Evolutionary conservation across 2,888 invertebrate genomes (phyloP).

Genomic region (Hesperia comma): DNA sequence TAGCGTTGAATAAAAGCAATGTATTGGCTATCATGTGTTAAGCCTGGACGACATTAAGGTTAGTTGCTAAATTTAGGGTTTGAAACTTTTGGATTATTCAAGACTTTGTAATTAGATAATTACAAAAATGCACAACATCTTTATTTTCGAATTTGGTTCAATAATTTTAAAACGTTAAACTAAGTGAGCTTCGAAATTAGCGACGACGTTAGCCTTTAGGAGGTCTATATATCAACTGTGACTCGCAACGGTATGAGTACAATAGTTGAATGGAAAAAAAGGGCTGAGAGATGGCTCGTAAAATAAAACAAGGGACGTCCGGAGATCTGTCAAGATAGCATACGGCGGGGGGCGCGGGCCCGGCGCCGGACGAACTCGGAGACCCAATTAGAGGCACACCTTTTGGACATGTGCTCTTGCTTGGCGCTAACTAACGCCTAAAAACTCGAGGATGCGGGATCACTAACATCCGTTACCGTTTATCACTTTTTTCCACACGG

Average conservation of each 20-base stretch:
- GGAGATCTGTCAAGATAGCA: constrained; percentile 83
- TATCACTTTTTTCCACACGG: constrained; percentile 62
- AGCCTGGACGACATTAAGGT: constrained; percentile 51
- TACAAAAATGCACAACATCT: neutral
- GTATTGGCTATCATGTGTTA: constrained; percentile 66
- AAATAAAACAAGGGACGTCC: constrained; percentile 82
- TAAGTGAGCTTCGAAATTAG: constrained; percentile 59
- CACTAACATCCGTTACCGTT: constrained; percentile 72
- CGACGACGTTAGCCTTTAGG: constrained; percentile 61
- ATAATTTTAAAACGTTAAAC: constrained; percentile 47
- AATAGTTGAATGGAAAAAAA: constrained; percentile 73
- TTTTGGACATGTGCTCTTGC: constrained; percentile 81
- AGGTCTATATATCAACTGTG: constrained; percentile 72
- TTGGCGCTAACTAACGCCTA: constrained; percentile 70
- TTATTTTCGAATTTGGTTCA: neutral
- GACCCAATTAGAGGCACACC: constrained; percentile 84
- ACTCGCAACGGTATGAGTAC: constrained; percentile 68
- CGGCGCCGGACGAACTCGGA: constrained; percentile 68
- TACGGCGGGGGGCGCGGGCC: constrained; percentile 63
- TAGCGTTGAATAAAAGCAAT: constrained; percentile 80
- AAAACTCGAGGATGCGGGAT: constrained; percentile 67
- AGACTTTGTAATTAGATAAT: neutral
- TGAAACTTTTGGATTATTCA: neutral
- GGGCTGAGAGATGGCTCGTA: constrained; percentile 78
- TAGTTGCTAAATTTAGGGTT: constrained; percentile 4